Evolutionary conservation across 2,113 vertebrate genomes (phyloP).

Genomic region (Poecile atricapillus): DNA sequence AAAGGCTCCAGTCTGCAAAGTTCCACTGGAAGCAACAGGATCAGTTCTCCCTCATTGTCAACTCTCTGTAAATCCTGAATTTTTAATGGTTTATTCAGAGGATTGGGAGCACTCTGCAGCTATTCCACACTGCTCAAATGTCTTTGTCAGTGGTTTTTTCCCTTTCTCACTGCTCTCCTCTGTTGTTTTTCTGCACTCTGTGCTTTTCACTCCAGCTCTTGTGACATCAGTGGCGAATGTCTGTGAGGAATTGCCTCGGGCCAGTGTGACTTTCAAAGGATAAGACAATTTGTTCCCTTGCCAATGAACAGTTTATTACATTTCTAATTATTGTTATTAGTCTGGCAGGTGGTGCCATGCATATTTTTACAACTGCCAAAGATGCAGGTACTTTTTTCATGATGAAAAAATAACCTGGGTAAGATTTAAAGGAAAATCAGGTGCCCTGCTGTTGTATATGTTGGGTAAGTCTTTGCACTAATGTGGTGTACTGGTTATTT

Average conservation of each 20-base stretch:
- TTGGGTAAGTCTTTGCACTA: not conserved
- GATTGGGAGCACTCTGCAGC: not conserved
- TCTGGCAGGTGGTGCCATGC: conserved; percentile 59
- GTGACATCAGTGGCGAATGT: conserved; percentile 46
- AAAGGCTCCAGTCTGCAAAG: fast-evolving
- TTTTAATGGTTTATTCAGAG: not conserved
- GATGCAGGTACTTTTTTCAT: conserved; percentile 34
- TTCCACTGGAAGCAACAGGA: not conserved
- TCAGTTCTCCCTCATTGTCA: not conserved
- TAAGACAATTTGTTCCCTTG: conserved; percentile 62
- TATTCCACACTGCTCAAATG: not conserved
- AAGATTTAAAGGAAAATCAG: not conserved
- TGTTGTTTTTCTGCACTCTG: not conserved
- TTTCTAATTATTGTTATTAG: conserved; percentile 75
- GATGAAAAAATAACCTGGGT: not conserved
- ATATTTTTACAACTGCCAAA: conserved; percentile 38
- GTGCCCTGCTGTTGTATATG: not conserved
- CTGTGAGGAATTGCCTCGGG: conserved; percentile 49
- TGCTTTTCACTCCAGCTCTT: conserved; percentile 8
- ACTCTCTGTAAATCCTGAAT: not conserved
- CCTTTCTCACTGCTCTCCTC: not conserved
- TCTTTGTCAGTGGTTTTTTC: not conserved
- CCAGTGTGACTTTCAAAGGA: conserved; percentile 69
- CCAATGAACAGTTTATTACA: conserved; percentile 70
- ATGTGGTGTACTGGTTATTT: not conserved